Conservation (phyloP, 2,113 vertebrate species). For the Myotis davidii region DNA sequence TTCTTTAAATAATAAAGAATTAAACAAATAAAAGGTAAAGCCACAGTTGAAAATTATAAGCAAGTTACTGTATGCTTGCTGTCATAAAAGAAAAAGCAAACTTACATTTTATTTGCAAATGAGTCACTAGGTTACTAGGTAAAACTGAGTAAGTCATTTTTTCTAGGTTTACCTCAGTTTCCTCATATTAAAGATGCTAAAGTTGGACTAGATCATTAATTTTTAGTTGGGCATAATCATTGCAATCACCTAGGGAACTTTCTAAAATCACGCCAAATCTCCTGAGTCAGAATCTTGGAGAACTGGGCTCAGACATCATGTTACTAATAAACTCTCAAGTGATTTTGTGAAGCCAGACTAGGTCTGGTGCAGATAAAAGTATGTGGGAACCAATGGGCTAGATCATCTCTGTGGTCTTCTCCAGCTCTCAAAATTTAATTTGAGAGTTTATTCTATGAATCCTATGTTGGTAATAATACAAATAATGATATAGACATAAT, state of each 20-base stretch:
- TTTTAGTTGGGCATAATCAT: not conserved
- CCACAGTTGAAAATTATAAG: no score
- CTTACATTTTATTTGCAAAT: not conserved
- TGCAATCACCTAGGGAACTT: not conserved
- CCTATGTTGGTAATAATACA: not conserved
- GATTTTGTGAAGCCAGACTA: not conserved
- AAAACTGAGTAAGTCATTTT: not conserved
- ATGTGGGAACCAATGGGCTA: not conserved
- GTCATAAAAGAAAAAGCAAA: not conserved
- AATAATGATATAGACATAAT: not conserved
- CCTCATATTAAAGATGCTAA: slow-evolving; percentile 5
- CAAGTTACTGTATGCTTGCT: no score
- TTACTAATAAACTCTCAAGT: not conserved
- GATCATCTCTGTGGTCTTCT: not conserved
- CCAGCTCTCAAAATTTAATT: not conserved
- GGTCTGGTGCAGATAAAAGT: not conserved
- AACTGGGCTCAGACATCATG: not conserved
- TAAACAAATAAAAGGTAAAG: no score
- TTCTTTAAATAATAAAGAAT: no score
- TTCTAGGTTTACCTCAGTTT: not conserved
- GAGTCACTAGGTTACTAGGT: not conserved
- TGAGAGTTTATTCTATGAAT: not conserved
- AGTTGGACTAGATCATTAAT: not conserved
- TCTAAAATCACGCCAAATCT: not conserved
- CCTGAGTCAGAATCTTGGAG: not conserved